Evolutionary conservation across 1,140 invertebrate species (phyloP), one percentile per base, ranked within the genome.

Genomic region (Chrysopa pallens): DNA sequence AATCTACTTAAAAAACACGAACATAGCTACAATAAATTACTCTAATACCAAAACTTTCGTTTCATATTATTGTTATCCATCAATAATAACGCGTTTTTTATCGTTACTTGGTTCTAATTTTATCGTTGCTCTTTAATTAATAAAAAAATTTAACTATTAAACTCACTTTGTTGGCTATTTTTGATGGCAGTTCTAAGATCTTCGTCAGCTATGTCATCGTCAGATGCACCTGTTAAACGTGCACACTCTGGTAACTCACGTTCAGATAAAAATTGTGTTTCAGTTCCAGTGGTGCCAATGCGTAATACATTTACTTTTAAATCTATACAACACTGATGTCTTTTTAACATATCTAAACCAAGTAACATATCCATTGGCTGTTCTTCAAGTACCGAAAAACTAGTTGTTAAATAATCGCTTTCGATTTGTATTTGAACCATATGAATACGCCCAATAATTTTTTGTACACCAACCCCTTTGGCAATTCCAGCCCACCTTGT

Each of bases 341-440:
- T 67, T 64, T 91, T 93, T 0, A 98, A 66, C 90, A 98, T 97
- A 57, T 98, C 94, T 27, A 98, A 69, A 0, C 94, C 94, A 6
- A 98, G 66, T 13, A 98, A 63, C 89, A 98, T 96, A 55, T 98
- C 94, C 90, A 98, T 96, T 4, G 88, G 84, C 59, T 98, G 93
- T 48, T 97, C 84, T 60, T 95, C 86, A 14, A 98, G 66, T n/a
- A 98, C 91, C 17, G 89, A 93, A 63, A 98, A 98, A 6, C 92
- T 95, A 1, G 91, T 92, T 2, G 90, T 89, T 8, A 98, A 67
- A 64, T 89, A 92, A 56, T 90, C 87, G 48, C 80, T 80, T 49
- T 86, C 89, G 48, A 98, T 97, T 62, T 94, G 84, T 57, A 98
- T 88, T 63, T 97, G 90, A 42, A 90, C 86, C 81, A 96, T 85